Evolutionary conservation across 2,888 invertebrate species (phyloP).

Genomic region (Mechanitis messenoides): DNA sequence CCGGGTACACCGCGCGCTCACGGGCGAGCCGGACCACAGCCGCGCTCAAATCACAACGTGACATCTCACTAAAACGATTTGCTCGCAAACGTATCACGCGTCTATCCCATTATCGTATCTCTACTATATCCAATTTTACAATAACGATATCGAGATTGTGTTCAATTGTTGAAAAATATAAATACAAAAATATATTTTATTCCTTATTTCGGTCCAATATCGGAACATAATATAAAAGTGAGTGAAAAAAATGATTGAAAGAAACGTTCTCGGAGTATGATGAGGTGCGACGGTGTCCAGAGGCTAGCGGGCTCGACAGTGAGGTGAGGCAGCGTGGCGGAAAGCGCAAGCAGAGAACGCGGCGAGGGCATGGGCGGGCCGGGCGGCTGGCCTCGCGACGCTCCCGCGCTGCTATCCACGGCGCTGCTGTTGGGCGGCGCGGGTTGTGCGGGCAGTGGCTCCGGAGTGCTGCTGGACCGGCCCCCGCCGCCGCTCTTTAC

Average conservation of each 20-base stretch:
- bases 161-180: slow-evolving; percentile 2
- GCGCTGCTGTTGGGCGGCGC: slow-evolving; percentile 71
- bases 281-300: slow-evolving; percentile 25
- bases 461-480: slow-evolving; percentile 56
- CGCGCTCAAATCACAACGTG: slow-evolving; percentile 31
- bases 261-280: slow-evolving; percentile 29
- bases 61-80: slow-evolving; percentile 66
- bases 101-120: slow-evolving; percentile 46
- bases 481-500: slow-evolving; percentile 82
- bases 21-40: slow-evolving; percentile 7
- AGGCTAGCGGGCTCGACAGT: not conserved
- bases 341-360: slow-evolving; percentile 34
- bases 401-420: slow-evolving; percentile 70
- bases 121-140: slow-evolving; percentile 26
- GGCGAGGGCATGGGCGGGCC: slow-evolving; percentile 55
- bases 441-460: slow-evolving; percentile 34
- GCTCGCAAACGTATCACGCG: slow-evolving; percentile 67
- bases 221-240: slow-evolving; percentile 8
- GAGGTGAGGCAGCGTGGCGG: slow-evolving; percentile 34
- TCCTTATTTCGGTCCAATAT: too few relatives aligned
- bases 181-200: not conserved
- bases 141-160: slow-evolving; percentile 6
- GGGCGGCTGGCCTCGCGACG: slow-evolving; percentile 60
- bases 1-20: slow-evolving; percentile 34
- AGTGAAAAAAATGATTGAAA: slow-evolving; percentile 22